A percentile compares a stretch with the other conserved stretches of the same genome.
Conservation (phyloP, 2,888 invertebrate species). For the Copidosoma aretas region DNA sequence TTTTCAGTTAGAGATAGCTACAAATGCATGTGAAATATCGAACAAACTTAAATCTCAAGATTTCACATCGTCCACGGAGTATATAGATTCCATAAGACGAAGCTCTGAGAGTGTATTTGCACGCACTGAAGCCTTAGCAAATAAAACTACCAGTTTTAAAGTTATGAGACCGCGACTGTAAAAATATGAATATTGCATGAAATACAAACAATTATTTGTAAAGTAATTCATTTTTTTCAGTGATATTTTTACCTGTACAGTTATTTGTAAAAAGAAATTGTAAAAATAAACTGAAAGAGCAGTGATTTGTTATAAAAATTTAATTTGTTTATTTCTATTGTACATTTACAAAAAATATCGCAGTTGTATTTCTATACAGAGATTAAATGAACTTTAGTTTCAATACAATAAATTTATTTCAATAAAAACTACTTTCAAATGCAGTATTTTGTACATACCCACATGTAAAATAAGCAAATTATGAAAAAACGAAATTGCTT, state of each 20-base stretch:
- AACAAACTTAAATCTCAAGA: constrained; percentile 46
- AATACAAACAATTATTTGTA: constrained; percentile 25
- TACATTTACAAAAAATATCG: constrained; percentile 16
- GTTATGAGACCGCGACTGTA: constrained; percentile 60
- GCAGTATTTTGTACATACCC: no score
- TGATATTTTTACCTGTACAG: constrained; percentile 23
- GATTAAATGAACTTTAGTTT: constrained; percentile 15
- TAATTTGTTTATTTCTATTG: constrained; percentile 31
- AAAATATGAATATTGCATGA: constrained; percentile 40
- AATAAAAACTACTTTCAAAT: no score
- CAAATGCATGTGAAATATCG: constrained; percentile 29
- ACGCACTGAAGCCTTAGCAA: constrained; percentile 60
- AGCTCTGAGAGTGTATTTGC: constrained; percentile 61
- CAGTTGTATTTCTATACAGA: constrained; percentile 31
- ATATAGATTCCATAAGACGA: constrained; percentile 58
- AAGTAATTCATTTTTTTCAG: constrained; percentile 20
- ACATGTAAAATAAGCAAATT: no score
- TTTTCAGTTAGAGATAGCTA: background rate
- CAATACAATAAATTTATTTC: constrained; percentile 8
- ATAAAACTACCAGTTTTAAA: constrained; percentile 60
- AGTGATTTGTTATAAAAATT: constrained; percentile 28
- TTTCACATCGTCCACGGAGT: constrained; percentile 56
- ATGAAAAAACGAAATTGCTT: no score
- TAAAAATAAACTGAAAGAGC: constrained; percentile 13
- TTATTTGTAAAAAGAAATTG: constrained; percentile 20